Conservation (phyloP, 2,888 invertebrate genomes). For the Hypolimnas misippus region DNA sequence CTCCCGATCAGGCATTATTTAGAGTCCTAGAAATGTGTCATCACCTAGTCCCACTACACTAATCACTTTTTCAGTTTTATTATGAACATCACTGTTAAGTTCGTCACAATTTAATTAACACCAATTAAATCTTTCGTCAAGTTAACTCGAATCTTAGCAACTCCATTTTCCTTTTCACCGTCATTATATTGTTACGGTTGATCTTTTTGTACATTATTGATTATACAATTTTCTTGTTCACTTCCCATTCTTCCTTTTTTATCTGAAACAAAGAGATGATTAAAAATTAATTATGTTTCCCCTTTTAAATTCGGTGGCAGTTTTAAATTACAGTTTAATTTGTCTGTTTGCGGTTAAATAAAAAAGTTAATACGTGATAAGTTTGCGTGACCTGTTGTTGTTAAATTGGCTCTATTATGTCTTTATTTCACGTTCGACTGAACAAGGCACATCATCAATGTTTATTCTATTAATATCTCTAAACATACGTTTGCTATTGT, state of each 20-base stretch:
- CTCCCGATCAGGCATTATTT: constrained; percentile 83
- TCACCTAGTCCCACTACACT: constrained; percentile 54
- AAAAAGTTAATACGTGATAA: constrained; percentile 55
- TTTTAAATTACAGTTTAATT: constrained; percentile 54
- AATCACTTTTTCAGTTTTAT: constrained; percentile 35
- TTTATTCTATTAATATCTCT: background rate
- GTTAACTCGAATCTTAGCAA: constrained; percentile 70
- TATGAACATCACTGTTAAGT: constrained; percentile 38
- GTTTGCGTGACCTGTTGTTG: constrained; percentile 59
- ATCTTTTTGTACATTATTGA: constrained; percentile 51
- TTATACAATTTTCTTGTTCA: constrained; percentile 23
- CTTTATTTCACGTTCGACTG: constrained; percentile 62
- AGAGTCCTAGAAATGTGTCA: constrained; percentile 63
- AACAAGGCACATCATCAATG: constrained; percentile 19
- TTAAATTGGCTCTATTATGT: constrained; percentile 63
- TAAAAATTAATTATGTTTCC: constrained; percentile 48
- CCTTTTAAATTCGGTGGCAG: constrained; percentile 54
- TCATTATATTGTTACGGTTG: constrained; percentile 55
- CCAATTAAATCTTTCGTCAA: constrained; percentile 55
- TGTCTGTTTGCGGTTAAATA: constrained; percentile 51
- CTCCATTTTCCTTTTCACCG: constrained; percentile 59
- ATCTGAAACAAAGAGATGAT: constrained; percentile 71
- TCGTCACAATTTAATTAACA: constrained; percentile 43
- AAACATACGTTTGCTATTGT: background rate
- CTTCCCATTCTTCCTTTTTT: constrained; percentile 54